Evolutionary conservation across 2,888 invertebrate species (phyloP).

Genomic region (Lydus trimaculatus): DNA sequence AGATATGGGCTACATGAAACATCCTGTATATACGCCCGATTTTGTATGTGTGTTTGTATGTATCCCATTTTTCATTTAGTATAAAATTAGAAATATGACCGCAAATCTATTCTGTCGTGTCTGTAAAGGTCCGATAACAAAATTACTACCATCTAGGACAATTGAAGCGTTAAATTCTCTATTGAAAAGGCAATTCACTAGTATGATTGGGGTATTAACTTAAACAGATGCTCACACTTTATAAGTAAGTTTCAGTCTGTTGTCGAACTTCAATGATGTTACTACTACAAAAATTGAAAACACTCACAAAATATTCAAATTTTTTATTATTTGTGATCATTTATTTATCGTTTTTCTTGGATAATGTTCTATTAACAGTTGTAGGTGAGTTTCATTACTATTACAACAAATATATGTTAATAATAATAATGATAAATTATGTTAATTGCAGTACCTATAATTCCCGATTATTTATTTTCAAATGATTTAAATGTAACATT

Average conservation of each 20-base stretch:
- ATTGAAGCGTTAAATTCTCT: constrained; percentile 50
- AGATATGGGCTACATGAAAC: too few species aligned
- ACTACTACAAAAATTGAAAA: constrained; percentile 30
- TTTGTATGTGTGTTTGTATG: too few species aligned
- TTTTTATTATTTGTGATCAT: constrained; percentile 65
- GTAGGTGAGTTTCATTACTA: constrained; percentile 72
- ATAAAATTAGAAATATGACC: background rate
- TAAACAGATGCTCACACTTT: constrained; percentile 27
- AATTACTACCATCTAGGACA: constrained; percentile 27
- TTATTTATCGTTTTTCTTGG: constrained; percentile 79
- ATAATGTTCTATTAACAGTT: constrained; percentile 87
- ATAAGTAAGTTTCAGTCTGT: constrained; percentile 17
- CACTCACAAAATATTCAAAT: constrained; percentile 44
- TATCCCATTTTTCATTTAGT: background rate
- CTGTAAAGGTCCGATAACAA: constrained; percentile 42
- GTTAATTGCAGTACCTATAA: constrained; percentile 74
- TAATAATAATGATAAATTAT: constrained; percentile 13
- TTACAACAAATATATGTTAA: background rate
- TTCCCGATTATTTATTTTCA: constrained; percentile 76
- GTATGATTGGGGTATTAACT: constrained; percentile 3
- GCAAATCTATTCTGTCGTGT: constrained; percentile 1
- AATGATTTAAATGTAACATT: constrained; percentile 60
- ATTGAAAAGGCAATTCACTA: constrained; percentile 43
- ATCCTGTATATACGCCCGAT: too few species aligned
- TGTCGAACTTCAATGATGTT: constrained; percentile 10